These are phyloP conservation scores for Pipa parva DNA, from an alignment of 2,113 vertebrate species.

Conservation along the genomic window DNA sequence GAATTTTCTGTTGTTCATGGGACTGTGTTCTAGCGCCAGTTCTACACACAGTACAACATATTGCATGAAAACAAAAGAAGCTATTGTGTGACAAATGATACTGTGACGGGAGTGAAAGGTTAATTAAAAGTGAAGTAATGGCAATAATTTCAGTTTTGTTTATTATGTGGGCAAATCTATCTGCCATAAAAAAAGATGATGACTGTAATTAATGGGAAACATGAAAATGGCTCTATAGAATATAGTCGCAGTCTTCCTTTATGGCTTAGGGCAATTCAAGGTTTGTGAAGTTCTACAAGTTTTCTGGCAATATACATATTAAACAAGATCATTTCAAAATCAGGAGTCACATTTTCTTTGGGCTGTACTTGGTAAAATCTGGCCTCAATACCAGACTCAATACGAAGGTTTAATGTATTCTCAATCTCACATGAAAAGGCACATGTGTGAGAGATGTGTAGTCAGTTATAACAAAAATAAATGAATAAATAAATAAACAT, in stretches of 20 bases:
- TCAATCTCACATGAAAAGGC: too few species aligned
- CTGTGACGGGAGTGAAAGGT: background rate
- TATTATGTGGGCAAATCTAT: conserved; percentile 3
- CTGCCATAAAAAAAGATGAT: conserved; percentile 1
- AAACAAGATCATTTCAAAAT: too few species aligned
- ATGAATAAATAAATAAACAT: too few species aligned
- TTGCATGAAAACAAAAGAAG: background rate
- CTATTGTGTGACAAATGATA: background rate
- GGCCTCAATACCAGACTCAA: too few species aligned
- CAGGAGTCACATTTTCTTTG: too few species aligned
- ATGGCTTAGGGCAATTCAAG: background rate
- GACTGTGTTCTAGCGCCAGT: background rate
- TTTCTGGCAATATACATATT: too few species aligned
- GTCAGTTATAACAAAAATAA: too few species aligned
- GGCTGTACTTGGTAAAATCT: too few species aligned
- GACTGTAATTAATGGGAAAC: background rate
- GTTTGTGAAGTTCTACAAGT: too few species aligned
- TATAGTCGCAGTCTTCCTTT: background rate
- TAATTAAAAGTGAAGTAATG: conserved; percentile 9
- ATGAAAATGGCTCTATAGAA: background rate
- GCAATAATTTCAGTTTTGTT: background rate
- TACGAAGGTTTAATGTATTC: too few species aligned
- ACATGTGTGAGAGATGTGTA: too few species aligned
- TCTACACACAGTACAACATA: background rate
- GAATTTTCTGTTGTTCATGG: background rate